phyloP scores from a whole-genome alignment of 2,888 invertebrate species.

The Prosapia bicincta region DNA sequence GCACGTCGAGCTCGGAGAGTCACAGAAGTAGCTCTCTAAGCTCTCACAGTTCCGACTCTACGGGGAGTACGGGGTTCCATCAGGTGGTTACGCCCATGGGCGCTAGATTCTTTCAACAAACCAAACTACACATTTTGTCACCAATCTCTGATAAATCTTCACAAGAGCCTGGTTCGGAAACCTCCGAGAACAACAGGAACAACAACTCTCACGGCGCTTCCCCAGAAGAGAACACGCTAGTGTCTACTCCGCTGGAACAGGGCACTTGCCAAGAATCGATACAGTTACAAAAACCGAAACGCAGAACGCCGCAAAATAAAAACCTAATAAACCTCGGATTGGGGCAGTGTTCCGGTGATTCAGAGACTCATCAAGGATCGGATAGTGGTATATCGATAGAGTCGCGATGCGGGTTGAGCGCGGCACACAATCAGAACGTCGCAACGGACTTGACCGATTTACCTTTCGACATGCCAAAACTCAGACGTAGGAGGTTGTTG shows the following conservation, averaged over 20 bases:
- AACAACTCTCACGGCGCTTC: conserved; percentile 75
- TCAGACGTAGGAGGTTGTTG: conserved; percentile 55
- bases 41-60: conserved; percentile 73
- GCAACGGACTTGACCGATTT: conserved; percentile 53
- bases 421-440: conserved; percentile 18
- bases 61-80: conserved; percentile 33
- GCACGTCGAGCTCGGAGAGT: conserved; percentile 81
- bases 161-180: conserved; percentile 79
- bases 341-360: conserved; percentile 52
- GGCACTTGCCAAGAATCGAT: conserved; percentile 23
- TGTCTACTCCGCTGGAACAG: conserved; percentile 45
- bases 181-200: conserved; percentile 75
- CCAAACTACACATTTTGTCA: conserved; percentile 79
- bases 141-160: conserved; percentile 89
- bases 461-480: conserved; percentile 88
- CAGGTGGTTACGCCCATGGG: conserved; percentile 31
- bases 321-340: conserved; percentile 58
- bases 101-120: conserved; percentile 66
- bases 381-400: conserved; percentile 87
- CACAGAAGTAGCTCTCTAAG: conserved; percentile 79
- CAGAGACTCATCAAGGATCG: conserved; percentile 73
- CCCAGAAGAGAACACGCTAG: conserved; percentile 53
- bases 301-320: conserved; percentile 71
- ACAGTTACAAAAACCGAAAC: conserved; percentile 51
- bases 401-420: conserved; percentile 43